Base-by-base conservation (phyloP, 2,113 vertebrate species). In the Morone saxatilis region DNA sequence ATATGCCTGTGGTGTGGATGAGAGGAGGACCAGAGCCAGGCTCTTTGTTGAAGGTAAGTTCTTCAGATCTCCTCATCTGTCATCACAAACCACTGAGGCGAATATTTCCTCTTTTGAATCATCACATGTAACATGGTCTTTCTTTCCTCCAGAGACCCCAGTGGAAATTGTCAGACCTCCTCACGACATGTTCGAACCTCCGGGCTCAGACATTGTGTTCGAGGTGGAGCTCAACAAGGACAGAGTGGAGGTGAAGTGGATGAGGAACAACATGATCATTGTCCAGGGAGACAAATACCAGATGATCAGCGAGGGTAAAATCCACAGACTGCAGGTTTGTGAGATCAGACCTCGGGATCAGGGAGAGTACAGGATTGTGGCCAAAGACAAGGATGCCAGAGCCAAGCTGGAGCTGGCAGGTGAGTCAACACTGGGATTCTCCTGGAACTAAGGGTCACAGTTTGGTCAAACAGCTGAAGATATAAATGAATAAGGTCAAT, bases 211-310 rank as follows among this genome's bases (percentile, higher is more conserved):
- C 86, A 92, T 99, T 1, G 95, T 99, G 82, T 99, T 98, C 76
- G 96, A 96, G 76, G 97, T 96, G 31, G 98, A 99, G 84, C 93
- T 99, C 68, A 99, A 99, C 94, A 99, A 99, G 93, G 98, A 99
- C 86, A 96, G 97, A 51, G 98, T 99, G 85, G 97, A 99, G 65
- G 97, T 99, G 56, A 98, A 97, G 76, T 99, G 98, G 98, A 91
- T 99, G 88, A 97, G 98, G 90, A 99, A 99, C 92, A 99, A 99
- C 86, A 99, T 99, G 97, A 95, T 98, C 83, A 96, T 99, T 0
- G 94, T 98, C 85, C 98, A 99, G 85, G 97, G 98, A 90, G 98
- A 99, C 93, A 99, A 99, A 86, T 97, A 99, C 91, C 98, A 99
- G 94, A 99, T 99, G 98, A 98, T 99, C 94, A 99, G 97, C 81